Percentiles rank a stretch among this genome's conserved stretches.
Conservation (phyloP, 2,113 vertebrate genomes). For the Lamprologus sp. region DNA sequence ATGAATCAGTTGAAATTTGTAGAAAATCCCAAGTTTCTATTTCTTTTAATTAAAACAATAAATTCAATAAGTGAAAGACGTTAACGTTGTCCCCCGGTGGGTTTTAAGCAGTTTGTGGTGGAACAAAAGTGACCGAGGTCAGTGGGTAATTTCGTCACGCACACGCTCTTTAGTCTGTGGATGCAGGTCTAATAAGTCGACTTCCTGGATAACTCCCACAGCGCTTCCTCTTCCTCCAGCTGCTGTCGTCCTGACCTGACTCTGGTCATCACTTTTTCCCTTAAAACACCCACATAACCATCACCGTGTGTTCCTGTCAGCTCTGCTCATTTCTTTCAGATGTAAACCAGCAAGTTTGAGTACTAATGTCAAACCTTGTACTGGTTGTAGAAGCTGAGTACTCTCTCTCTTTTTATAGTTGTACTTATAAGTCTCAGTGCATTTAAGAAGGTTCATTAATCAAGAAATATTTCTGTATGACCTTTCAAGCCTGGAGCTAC, state of each 20-base stretch:
- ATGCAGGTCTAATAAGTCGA: neutral
- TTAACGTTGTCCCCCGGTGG: neutral
- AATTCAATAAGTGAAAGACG: neutral
- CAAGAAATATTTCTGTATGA: neutral
- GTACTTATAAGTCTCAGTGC: neutral
- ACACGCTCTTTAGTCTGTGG: neutral
- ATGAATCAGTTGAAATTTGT: neutral
- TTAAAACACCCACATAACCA: neutral
- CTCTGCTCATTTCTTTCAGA: neutral
- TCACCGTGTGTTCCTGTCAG: neutral
- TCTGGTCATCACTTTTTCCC: neutral
- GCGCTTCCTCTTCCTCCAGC: slow-evolving; percentile 11
- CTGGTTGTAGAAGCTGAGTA: neutral
- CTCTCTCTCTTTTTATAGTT: neutral
- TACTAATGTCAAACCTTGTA: neutral
- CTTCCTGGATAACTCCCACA: slow-evolving; percentile 6
- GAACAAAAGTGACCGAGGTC: neutral
- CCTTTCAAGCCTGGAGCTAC: neutral
- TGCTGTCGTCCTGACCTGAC: neutral
- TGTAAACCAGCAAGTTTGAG: neutral
- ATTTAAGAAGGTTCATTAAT: slow-evolving; percentile 5
- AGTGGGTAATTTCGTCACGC: neutral
- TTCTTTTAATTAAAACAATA: neutral
- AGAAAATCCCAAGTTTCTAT: neutral
- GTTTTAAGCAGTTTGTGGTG: neutral